Evolutionary conservation across 2,797 vertebrate genomes (phyloP), one percentile per base, ranked within the genome.

Genomic region (Anguilla anguilla): DNA sequence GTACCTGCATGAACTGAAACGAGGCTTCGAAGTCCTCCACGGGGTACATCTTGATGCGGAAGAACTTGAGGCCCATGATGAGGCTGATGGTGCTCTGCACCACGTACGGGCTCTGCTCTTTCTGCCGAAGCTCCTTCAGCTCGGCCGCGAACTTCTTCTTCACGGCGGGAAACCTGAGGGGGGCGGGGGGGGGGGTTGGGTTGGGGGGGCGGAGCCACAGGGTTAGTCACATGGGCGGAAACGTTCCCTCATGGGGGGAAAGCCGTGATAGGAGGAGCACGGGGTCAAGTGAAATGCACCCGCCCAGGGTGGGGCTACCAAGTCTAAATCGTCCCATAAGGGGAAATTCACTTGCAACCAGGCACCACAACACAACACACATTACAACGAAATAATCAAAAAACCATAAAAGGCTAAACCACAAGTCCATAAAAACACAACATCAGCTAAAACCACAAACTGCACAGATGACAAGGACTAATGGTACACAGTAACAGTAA

Each of bases 21-120:
- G 98, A 99, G 35, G 98, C 98, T 93, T 99, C 99, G 59, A 99
- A 99, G 95, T 99, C 99, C 91, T 99, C 99, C 94, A 99, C 99
- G 0, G 99, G 99, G 94, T 99, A 99, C 99, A 99, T 99, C 95
- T 99, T 99, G 91, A 99, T 98, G 87, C 99, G 97, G 91, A 99
- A 99, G 94, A 99, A 99, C 93, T 99, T 99, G 95, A 99, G 97
- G 69, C 99, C 99, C 99, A 99, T 99, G 92, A 99, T 99, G 90
- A 99, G 97, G 93, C 98, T 99, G 96, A 99, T 99, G 92, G 97
- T 97, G 92, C 98, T 99, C 93, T 99, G 98, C 90, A 99, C 96
- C 55, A 98, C 95, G 6, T 98, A 98, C 0, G 98, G 98, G 89
- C 95, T 99, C 94, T 99, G 99, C 86, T 99, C 99, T 94, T 99